These are phyloP conservation scores for Gadopsis marmoratus DNA, from an alignment of 2,797 vertebrate genomes.

Conservation along the genomic window DNA sequence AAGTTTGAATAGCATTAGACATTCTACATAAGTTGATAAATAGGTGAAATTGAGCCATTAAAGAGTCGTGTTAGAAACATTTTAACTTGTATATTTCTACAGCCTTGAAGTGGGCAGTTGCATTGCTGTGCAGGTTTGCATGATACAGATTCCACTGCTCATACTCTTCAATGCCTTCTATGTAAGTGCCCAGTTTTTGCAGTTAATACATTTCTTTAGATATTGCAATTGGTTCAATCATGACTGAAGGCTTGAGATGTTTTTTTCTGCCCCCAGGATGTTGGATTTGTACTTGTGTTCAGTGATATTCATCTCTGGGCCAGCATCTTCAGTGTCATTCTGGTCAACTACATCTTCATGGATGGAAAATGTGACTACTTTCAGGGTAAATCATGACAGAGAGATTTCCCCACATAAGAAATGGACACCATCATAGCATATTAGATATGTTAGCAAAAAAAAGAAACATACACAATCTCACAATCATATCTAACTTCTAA, in stretches of 20 bases:
- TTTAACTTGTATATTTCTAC: slow-evolving; percentile 16
- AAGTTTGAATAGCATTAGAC: neutral
- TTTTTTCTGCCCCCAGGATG: slow-evolving; percentile 75
- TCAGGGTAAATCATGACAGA: slow-evolving; percentile 82
- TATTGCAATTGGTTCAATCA: neutral
- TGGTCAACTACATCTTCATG: slow-evolving; percentile 93
- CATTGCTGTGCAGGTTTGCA: slow-evolving; percentile 94
- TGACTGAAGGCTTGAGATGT: neutral
- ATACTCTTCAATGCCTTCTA: slow-evolving; percentile 93
- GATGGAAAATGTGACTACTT: slow-evolving; percentile 94
- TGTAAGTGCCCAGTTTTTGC: slow-evolving; percentile 80
- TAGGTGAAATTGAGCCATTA: neutral
- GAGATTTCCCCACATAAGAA: neutral
- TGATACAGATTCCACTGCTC: slow-evolving; percentile 93
- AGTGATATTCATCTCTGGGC: slow-evolving; percentile 91
- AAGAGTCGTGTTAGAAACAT: neutral
- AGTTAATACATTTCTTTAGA: neutral
- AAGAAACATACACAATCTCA: neutral
- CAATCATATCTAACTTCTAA: neutral
- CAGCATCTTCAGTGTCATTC: slow-evolving; percentile 90
- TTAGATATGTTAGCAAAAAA: neutral
- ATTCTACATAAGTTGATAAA: neutral
- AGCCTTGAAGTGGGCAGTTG: slow-evolving; percentile 94
- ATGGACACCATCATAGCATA: neutral
- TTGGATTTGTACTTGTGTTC: slow-evolving; percentile 88